phyloP scores from a whole-genome alignment of 2,113 vertebrate genomes.

The Hydrolagus affinis region DNA sequence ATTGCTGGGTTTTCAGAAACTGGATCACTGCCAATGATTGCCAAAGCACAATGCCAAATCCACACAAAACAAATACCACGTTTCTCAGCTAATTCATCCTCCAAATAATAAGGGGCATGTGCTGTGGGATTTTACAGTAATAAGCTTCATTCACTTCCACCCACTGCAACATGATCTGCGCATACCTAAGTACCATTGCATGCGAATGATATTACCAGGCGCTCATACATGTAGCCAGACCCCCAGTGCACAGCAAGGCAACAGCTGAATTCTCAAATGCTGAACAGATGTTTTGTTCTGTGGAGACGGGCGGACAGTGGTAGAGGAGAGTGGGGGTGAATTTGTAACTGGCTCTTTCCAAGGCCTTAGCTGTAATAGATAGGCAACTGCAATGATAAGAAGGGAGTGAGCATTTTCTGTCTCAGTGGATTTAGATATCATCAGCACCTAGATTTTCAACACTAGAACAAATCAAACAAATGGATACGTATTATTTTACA shows the following conservation, averaged over 20 bases:
- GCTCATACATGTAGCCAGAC: neutral
- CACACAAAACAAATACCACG: conserved; percentile 42
- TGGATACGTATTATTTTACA: too few relatives aligned
- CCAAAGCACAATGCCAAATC: conserved; percentile 33
- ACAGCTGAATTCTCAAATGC: conserved; percentile 13
- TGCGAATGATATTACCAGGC: conserved; percentile 10
- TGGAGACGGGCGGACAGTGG: too few relatives aligned
- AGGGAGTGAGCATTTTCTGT: neutral
- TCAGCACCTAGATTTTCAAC: neutral
- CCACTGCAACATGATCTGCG: conserved; percentile 19
- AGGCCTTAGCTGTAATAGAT: neutral
- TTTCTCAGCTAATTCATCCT: conserved; percentile 44
- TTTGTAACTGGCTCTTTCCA: neutral
- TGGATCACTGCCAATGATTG: conserved; percentile 47
- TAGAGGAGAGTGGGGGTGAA: neutral
- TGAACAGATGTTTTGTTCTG: conserved; percentile 1
- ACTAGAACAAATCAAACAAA: too few relatives aligned
- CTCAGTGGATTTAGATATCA: neutral
- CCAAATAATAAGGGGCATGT: conserved; percentile 44
- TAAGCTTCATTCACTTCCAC: conserved; percentile 9
- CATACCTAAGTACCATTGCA: neutral
- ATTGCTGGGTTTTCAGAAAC: conserved; percentile 19
- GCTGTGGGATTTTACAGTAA: conserved; percentile 15
- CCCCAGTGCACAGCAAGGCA: neutral
- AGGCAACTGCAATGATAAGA: neutral